phyloP scores from a whole-genome alignment of 2,888 invertebrate species.

The Hypercompe scribonia region DNA sequence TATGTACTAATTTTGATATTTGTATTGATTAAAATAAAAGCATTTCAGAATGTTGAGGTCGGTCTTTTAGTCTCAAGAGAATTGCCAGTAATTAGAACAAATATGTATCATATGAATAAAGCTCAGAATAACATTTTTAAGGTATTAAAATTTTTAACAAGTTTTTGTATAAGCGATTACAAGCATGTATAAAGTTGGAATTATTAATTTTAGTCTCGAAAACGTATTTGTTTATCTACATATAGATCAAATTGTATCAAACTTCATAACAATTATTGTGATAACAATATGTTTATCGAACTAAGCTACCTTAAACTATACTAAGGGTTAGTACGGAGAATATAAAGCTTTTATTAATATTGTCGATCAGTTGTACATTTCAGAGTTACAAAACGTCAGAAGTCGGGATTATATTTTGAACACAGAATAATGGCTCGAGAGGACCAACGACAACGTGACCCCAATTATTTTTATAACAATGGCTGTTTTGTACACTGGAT shows the following conservation, averaged over 20 bases:
- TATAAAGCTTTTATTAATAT: slow-evolving; percentile 45
- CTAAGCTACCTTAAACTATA: no score
- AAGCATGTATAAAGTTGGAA: slow-evolving; percentile 34
- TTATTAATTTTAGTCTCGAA: not conserved
- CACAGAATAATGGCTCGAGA: slow-evolving; percentile 61
- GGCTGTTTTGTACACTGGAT: slow-evolving; percentile 71
- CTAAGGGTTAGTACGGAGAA: slow-evolving; percentile 25
- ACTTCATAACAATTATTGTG: not conserved
- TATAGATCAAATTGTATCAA: not conserved
- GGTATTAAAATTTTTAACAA: slow-evolving; percentile 21
- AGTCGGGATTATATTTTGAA: slow-evolving; percentile 49
- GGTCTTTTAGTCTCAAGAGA: slow-evolving; percentile 43
- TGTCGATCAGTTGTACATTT: slow-evolving; percentile 44
- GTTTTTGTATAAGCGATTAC: slow-evolving; percentile 18
- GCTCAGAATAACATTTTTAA: slow-evolving; percentile 34
- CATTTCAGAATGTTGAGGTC: slow-evolving; percentile 45
- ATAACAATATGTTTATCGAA: not conserved
- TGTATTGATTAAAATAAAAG: slow-evolving; percentile 59
- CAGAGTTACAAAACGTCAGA: slow-evolving; percentile 46
- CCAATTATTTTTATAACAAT: slow-evolving; percentile 83
- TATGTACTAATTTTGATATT: slow-evolving; percentile 59
- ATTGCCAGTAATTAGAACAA: slow-evolving; percentile 48
- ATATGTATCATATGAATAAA: slow-evolving; percentile 44
- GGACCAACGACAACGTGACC: slow-evolving; percentile 71
- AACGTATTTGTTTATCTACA: not conserved